Evolutionary conservation across 2,797 vertebrate species (phyloP).

Genomic region (Ceryle rudis): DNA sequence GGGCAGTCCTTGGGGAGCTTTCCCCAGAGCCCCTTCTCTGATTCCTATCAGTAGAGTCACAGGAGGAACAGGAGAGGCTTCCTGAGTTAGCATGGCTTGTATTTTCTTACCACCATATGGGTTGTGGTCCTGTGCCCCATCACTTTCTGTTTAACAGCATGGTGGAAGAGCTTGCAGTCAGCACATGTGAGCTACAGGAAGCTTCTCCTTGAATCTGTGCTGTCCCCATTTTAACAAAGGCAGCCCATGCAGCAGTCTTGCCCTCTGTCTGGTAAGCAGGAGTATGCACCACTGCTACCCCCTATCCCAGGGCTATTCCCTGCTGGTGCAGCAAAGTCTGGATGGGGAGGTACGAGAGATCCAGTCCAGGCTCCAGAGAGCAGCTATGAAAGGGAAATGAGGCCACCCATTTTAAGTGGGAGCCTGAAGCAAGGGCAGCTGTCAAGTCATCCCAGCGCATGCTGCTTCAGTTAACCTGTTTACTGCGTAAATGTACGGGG

Average conservation of each 20-base stretch:
- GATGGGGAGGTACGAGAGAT: neutral
- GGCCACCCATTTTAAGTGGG: neutral
- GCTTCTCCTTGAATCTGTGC: neutral
- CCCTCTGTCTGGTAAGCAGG: neutral
- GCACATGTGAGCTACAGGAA: neutral
- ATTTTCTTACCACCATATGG: neutral
- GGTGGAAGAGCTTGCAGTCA: neutral
- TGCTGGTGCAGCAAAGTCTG: neutral
- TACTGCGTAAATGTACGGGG: constrained; percentile 70
- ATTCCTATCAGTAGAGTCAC: neutral
- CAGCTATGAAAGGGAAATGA: neutral
- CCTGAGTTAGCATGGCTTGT: neutral
- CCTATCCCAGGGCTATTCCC: neutral
- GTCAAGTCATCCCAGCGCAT: neutral
- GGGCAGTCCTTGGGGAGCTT: neutral
- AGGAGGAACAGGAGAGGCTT: neutral
- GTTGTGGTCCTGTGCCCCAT: neutral
- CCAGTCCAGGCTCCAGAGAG: neutral
- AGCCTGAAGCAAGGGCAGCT: constrained; percentile 44
- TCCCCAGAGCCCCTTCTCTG: neutral
- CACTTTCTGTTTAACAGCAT: neutral
- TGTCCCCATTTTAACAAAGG: neutral
- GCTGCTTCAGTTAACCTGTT: constrained; percentile 62
- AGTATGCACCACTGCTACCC: neutral
- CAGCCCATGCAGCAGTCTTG: neutral